These are phyloP conservation scores for Peromyscus nudipes DNA, from an alignment of 2,797 vertebrate genomes.

Conservation along the genomic window DNA sequence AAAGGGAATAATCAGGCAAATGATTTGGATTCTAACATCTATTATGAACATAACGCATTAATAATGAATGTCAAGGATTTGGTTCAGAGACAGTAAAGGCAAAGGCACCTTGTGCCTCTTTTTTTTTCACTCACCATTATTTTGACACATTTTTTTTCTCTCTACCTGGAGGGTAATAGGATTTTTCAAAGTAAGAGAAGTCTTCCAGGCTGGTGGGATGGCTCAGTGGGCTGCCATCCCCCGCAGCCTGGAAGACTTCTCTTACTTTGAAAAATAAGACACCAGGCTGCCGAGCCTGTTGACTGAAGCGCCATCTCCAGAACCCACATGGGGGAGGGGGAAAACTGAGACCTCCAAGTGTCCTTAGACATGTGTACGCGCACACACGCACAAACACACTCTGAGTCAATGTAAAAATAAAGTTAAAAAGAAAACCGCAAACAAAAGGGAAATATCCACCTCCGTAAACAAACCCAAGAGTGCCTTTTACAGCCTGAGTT, in stretches of 20 bases:
- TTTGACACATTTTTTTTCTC: neutral
- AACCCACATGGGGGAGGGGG: neutral
- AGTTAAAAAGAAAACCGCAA: neutral
- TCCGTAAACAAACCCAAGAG: slow-evolving; percentile 14
- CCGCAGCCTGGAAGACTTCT: neutral
- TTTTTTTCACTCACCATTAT: neutral
- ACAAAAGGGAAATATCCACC: slow-evolving; percentile 11
- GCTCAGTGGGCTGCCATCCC: neutral
- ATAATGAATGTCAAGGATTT: slow-evolving; percentile 68
- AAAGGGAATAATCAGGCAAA: slow-evolving; percentile 65
- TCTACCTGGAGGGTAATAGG: neutral
- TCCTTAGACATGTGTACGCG: neutral
- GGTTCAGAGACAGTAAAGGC: slow-evolving; percentile 48
- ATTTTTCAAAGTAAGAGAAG: slow-evolving; percentile 53
- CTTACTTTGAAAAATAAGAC: neutral
- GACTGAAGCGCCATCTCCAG: neutral
- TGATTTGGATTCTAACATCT: slow-evolving; percentile 71
- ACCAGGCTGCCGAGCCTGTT: neutral
- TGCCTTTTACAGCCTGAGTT: slow-evolving; percentile 44
- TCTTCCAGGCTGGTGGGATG: neutral
- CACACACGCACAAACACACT: neutral
- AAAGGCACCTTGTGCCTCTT: neutral
- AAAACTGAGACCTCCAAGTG: neutral
- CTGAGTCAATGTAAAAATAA: neutral
- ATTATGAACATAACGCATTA: slow-evolving; percentile 57